Conservation (phyloP, 2,113 vertebrate genomes). For the Chaetorhynchus papuensis region DNA sequence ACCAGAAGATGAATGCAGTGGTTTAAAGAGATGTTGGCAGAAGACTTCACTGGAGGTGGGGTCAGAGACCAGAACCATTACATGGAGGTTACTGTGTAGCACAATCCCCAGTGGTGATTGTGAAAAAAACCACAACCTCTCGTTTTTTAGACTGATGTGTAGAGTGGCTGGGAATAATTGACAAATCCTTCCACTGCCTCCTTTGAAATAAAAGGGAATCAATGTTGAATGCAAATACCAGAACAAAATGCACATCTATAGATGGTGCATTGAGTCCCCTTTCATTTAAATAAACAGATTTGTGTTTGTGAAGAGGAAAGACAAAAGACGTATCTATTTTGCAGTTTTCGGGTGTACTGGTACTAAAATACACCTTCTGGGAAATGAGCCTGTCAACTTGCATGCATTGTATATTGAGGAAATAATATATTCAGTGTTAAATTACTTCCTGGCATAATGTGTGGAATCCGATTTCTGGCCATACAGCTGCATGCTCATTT, state of each 20-base stretch:
- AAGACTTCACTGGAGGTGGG: neutral
- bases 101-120: neutral
- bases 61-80: constrained; percentile 48
- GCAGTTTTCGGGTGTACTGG: neutral
- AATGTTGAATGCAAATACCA: constrained; percentile 3
- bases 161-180: constrained; percentile 10
- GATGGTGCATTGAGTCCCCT: neutral
- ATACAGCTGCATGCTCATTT: constrained; percentile 10
- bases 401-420: neutral
- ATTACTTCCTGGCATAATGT: constrained; percentile 7
- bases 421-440: constrained; percentile 43
- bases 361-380: constrained; percentile 34
- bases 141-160: neutral
- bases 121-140: neutral
- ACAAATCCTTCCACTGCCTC: constrained; percentile 9
- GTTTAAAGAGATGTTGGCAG: constrained; percentile 5
- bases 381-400: constrained; percentile 25
- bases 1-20: neutral
- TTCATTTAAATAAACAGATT: constrained; percentile 42
- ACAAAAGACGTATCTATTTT: constrained; percentile 8
- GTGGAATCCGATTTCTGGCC: constrained; percentile 1
- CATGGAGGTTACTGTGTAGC: constrained; percentile 28
- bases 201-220: constrained; percentile 17
- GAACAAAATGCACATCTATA: constrained; percentile 1
- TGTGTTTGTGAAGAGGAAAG: neutral